Percentiles rank a stretch among this genome's conserved stretches.
Evolutionary conservation across 2,888 invertebrate genomes (phyloP).

Genomic region (Nemotelus pantherinus): DNA sequence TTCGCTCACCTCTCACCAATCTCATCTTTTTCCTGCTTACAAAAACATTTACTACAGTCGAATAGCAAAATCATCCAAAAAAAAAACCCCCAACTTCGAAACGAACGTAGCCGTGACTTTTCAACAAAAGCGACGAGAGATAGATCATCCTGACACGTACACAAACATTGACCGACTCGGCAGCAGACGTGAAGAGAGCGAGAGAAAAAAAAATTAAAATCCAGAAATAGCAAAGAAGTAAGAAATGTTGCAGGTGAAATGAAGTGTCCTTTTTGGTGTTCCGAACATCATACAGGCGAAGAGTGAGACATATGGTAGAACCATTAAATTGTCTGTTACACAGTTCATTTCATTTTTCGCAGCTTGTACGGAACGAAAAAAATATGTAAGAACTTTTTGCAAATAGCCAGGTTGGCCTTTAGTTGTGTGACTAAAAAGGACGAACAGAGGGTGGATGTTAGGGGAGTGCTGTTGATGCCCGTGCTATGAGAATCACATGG

Average conservation of each 20-base stretch:
- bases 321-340: conserved; percentile 5
- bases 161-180: not conserved
- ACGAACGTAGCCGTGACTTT: not conserved
- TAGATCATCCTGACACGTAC: not conserved
- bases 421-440: too few relatives aligned
- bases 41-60: too few relatives aligned
- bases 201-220: too few relatives aligned
- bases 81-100: not conserved
- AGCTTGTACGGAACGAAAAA: not conserved
- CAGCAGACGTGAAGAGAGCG: not conserved
- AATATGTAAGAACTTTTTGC: too few relatives aligned
- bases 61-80: not conserved
- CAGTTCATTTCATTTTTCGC: conserved; percentile 12
- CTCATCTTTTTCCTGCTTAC: not conserved
- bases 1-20: not conserved
- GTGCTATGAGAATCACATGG: too few relatives aligned
- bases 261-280: conserved; percentile 6
- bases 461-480: too few relatives aligned
- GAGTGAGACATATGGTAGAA: not conserved
- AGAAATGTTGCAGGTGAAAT: conserved; percentile 10
- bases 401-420: too few relatives aligned
- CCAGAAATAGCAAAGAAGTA: not conserved
- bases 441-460: too few relatives aligned
- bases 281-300: not conserved
- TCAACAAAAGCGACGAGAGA: not conserved